Conservation (phyloP, 2,888 invertebrate genomes). For the Harpagoxenus sublaevis region DNA sequence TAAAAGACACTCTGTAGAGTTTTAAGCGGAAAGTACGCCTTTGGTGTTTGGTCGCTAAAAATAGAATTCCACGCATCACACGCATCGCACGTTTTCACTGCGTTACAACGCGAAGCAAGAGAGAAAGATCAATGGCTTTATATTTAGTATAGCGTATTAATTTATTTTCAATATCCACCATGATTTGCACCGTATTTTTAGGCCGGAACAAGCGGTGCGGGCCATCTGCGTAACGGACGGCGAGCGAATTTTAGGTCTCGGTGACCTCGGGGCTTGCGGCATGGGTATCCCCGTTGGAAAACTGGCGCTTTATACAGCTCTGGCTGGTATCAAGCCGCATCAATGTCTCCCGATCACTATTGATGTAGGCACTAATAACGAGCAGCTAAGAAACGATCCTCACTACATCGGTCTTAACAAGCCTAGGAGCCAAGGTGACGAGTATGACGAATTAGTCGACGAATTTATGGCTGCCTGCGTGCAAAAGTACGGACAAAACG, state of each 20-base stretch:
- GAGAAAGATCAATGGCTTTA: background rate
- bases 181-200: conserved; percentile 81
- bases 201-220: conserved; percentile 95
- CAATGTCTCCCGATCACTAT: conserved; percentile 97
- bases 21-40: background rate
- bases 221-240: conserved; percentile 98
- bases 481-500: conserved; percentile 94
- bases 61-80: background rate
- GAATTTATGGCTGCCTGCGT: conserved; percentile 99
- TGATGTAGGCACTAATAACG: conserved; percentile 98
- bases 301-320: conserved; percentile 97
- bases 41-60: conserved; percentile 15
- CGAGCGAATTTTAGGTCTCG: conserved; percentile 98
- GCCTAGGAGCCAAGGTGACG: conserved; percentile 93
- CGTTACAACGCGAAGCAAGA: background rate
- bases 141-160: background rate
- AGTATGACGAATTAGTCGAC: conserved; percentile 97
- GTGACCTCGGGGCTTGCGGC: conserved; percentile 98
- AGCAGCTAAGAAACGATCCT: conserved; percentile 96
- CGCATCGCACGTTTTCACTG: conserved; percentile 4
- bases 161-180: background rate
- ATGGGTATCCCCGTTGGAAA: conserved; percentile 99
- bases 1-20: background rate
- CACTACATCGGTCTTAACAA: conserved; percentile 97
- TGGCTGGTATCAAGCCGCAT: conserved; percentile 98